Evolutionary conservation across 2,888 invertebrate species (phyloP).

Genomic region (Philaethria dido): DNA sequence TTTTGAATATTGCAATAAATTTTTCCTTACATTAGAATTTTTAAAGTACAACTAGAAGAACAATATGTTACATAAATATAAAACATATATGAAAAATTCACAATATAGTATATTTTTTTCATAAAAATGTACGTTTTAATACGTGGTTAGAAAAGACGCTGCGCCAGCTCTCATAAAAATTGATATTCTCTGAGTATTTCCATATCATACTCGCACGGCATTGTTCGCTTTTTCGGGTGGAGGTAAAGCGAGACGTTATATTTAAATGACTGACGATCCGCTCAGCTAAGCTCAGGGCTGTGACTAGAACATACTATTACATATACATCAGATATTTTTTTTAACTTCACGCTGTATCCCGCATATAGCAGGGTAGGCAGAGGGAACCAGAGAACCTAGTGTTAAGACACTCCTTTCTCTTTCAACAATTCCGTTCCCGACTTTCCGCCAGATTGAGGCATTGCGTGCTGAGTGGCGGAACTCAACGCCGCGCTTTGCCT

Average conservation of each 20-base stretch:
- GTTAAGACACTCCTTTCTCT: too few species aligned
- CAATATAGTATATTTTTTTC: background rate
- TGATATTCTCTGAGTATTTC: constrained; percentile 22
- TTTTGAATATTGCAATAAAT: background rate
- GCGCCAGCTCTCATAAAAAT: constrained; percentile 21
- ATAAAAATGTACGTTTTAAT: constrained; percentile 10
- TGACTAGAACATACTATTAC: background rate
- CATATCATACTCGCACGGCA: constrained; percentile 15
- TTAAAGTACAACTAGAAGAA: background rate
- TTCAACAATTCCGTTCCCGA: too few species aligned
- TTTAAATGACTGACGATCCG: constrained; percentile 18
- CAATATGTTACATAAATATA: constrained; percentile 1
- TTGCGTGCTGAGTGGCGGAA: too few species aligned
- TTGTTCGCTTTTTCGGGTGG: constrained; percentile 19
- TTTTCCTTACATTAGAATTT: too few species aligned
- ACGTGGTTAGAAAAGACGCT: constrained; percentile 8
- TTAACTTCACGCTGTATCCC: background rate
- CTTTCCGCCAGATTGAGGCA: too few species aligned
- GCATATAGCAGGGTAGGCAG: too few species aligned
- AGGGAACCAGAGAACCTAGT: too few species aligned
- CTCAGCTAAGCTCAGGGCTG: constrained; percentile 1
- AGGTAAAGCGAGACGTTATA: constrained; percentile 21
- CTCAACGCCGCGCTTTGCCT: too few species aligned
- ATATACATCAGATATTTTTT: background rate
- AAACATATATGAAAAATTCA: background rate